These are phyloP conservation scores for Gymnosoma rotundatum DNA, from an alignment of 2,888 invertebrate species.

Conservation along the genomic window DNA sequence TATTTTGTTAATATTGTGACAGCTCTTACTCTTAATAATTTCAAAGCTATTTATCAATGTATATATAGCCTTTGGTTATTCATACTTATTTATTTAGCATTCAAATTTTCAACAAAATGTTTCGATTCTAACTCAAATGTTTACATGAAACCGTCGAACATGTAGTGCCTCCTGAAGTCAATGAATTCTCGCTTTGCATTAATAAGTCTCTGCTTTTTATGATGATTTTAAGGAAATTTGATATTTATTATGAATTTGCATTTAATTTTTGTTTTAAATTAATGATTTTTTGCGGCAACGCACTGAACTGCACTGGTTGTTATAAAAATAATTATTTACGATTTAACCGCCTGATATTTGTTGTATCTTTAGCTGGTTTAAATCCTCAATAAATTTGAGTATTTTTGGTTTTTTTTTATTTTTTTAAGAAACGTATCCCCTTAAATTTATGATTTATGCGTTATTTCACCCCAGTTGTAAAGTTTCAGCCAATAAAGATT, in stretches of 20 bases:
- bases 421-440: background rate
- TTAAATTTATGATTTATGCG: constrained; percentile 53
- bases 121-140: background rate
- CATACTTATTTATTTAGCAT: too few species aligned
- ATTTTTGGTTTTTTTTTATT: too few species aligned
- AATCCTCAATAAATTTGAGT: background rate
- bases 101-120: too few species aligned
- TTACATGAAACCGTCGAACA: background rate
- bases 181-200: background rate
- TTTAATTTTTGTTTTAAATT: constrained; percentile 1
- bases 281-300: constrained; percentile 8
- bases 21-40: too few species aligned
- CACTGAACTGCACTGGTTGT: background rate
- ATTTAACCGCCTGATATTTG: constrained; percentile 3
- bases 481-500: constrained; percentile 9
- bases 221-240: constrained; percentile 40
- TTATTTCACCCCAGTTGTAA: constrained; percentile 43
- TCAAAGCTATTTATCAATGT: too few species aligned
- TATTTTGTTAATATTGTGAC: too few species aligned
- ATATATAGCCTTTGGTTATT: too few species aligned
- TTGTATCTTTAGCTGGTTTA: constrained; percentile 15
- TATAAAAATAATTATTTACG: constrained; percentile 29
- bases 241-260: constrained; percentile 6
- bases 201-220: constrained; percentile 22
- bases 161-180: background rate